Conservation (phyloP, 2,797 vertebrate genomes). For the Gobio occitaniae region DNA sequence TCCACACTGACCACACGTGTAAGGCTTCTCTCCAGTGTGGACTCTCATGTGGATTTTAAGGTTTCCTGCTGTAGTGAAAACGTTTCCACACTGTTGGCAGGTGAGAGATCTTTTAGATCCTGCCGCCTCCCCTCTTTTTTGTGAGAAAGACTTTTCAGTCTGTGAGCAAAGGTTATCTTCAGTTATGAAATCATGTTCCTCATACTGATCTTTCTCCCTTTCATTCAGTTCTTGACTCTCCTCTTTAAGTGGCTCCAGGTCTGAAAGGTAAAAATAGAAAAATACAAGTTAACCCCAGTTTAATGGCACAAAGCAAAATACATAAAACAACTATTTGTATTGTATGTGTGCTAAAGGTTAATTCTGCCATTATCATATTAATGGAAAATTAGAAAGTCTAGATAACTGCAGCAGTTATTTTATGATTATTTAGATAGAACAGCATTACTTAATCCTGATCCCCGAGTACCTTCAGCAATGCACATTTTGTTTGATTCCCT, state of each 20-base stretch:
- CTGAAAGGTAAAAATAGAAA: not conserved
- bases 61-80: not conserved
- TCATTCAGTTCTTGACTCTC: conserved; percentile 5
- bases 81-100: not conserved
- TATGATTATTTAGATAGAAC: too few relatives aligned
- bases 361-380: too few relatives aligned
- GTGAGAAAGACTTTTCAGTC: not conserved
- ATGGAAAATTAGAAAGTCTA: too few relatives aligned
- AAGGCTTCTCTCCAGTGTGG: not conserved
- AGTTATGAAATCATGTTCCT: not conserved
- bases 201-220: not conserved
- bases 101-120: not conserved
- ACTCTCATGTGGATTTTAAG: conserved; percentile 13
- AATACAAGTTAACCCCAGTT: not conserved
- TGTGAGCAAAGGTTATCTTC: not conserved
- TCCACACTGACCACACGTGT: not conserved
- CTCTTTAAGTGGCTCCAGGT: not conserved
- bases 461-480: not conserved
- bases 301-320: not conserved
- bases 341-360: too few relatives aligned
- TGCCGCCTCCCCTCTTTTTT: not conserved
- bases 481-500: not conserved
- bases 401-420: too few relatives aligned
- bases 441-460: not conserved
- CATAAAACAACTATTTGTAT: not conserved